A percentile compares a stretch with the other conserved stretches of the same genome.
Evolutionary conservation across 2,797 vertebrate species (phyloP).

Genomic region (Phrynocephalus guinanensis): DNA sequence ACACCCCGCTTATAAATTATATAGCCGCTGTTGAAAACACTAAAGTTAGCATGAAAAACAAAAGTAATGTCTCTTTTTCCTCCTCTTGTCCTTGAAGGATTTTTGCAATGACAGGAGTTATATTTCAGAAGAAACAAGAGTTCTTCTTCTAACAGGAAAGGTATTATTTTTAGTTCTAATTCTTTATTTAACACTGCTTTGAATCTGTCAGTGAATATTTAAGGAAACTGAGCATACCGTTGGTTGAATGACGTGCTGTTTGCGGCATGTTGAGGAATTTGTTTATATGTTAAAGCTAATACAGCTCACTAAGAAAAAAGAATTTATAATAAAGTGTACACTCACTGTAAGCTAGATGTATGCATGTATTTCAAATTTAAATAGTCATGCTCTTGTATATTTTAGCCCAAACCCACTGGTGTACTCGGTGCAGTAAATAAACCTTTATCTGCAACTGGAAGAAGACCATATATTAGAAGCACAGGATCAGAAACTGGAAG

Average conservation of each 20-base stretch:
- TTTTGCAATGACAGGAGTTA: slow-evolving; percentile 96
- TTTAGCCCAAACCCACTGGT: slow-evolving; percentile 91
- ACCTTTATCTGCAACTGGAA: slow-evolving; percentile 91
- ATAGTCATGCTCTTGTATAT: slow-evolving; percentile 33
- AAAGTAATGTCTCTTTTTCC: slow-evolving; percentile 28
- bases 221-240: not conserved
- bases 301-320: slow-evolving; percentile 2
- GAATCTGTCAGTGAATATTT: slow-evolving; percentile 1
- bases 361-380: not conserved
- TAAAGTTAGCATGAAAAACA: slow-evolving; percentile 14
- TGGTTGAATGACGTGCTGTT: not conserved
- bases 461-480: slow-evolving; percentile 89
- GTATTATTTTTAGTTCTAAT: slow-evolving; percentile 75
- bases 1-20: not conserved
- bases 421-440: slow-evolving; percentile 96
- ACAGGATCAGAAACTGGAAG: slow-evolving; percentile 86
- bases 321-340: not conserved
- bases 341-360: not conserved
- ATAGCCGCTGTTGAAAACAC: not conserved
- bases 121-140: slow-evolving; percentile 90
- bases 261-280: not conserved
- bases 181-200: not conserved
- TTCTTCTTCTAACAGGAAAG: slow-evolving; percentile 95
- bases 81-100: slow-evolving; percentile 79
- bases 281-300: not conserved